Evolutionary conservation across 2,113 vertebrate genomes (phyloP), one percentile per base, ranked within the genome.

Genomic region (Dromaius novaehollandiae): DNA sequence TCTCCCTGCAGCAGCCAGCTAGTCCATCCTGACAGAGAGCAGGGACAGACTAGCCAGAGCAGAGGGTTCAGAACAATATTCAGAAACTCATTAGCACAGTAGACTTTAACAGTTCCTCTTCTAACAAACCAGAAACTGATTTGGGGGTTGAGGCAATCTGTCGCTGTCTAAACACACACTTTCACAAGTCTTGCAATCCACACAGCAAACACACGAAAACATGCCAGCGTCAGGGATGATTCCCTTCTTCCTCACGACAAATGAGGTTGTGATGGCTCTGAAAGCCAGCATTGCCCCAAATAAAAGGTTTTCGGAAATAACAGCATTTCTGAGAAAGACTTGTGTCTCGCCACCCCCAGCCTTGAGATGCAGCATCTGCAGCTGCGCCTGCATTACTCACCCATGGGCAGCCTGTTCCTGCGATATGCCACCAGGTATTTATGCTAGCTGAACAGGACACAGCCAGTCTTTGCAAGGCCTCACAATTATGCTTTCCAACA

Each of bases 401-500:
- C 58, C 53, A 55, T 21, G 6, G 60, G 50, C 68, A 69, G 77
- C 46, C 78, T 79, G 68, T 25, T 95, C 91, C 96, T 73, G 53
- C 17, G 90, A 82, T 46, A 53, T 60, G 91, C 86, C 82, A 44
- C 38, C 32, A 90, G 78, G 48, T 92, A 55, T 78, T 85, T 75
- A 85, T 28, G 4, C 14, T 53, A 75, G 58, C 89, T 38, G 55
- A 70, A 50, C 81, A 40, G 85, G 86, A 95, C 82, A 61, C 75
- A 94, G 88, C 73, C 44, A 82, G 48, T 77, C 60, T 82, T 65
- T 86, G 88, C 70, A 76, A 75, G 79, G 95, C 60, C 82, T 94
- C 93, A 83, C 95, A 83, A 93, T 94, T 91, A 90, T 36, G 68
- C 89, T 65, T 94, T 81, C 70, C 3, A 34, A 80, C 84, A 77